Conservation (phyloP, 1,140 invertebrate genomes). For the Campoletis sonorensis region DNA sequence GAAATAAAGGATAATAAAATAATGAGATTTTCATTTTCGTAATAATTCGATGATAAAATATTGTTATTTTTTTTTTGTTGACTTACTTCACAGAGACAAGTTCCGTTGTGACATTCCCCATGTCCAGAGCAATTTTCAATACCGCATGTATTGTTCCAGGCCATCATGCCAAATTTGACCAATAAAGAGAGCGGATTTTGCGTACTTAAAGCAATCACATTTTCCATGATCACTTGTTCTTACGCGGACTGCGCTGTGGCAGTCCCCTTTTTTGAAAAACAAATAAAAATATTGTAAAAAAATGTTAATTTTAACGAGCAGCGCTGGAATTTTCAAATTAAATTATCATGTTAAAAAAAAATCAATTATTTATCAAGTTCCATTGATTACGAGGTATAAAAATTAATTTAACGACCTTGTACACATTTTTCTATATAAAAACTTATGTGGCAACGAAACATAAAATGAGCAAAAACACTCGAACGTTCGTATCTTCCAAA, state of each 20-base stretch:
- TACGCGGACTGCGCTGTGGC: slow-evolving; percentile 63
- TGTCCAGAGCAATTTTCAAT: slow-evolving; percentile 87
- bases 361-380: no score
- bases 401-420: no score
- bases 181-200: slow-evolving; percentile 76
- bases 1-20: no score
- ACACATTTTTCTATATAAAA: no score
- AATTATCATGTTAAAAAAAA: no score
- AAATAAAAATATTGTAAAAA: not conserved
- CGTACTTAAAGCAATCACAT: slow-evolving; percentile 72
- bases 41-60: no score
- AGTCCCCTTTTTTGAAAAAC: slow-evolving; percentile 59
- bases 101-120: slow-evolving; percentile 93
- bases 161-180: slow-evolving; percentile 75
- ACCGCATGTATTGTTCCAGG: slow-evolving; percentile 74
- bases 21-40: not conserved
- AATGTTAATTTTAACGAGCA: not conserved
- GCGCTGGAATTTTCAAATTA: no score
- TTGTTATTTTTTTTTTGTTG: slow-evolving; percentile 54
- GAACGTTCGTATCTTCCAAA: no score
- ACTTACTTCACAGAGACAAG: slow-evolving; percentile 92
- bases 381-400: no score
- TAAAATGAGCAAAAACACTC: no score
- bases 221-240: slow-evolving; percentile 71
- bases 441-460: no score